Evolutionary conservation across 2,113 vertebrate genomes (phyloP), one percentile per base, ranked within the genome.

Genomic region (Arizona elegans): DNA sequence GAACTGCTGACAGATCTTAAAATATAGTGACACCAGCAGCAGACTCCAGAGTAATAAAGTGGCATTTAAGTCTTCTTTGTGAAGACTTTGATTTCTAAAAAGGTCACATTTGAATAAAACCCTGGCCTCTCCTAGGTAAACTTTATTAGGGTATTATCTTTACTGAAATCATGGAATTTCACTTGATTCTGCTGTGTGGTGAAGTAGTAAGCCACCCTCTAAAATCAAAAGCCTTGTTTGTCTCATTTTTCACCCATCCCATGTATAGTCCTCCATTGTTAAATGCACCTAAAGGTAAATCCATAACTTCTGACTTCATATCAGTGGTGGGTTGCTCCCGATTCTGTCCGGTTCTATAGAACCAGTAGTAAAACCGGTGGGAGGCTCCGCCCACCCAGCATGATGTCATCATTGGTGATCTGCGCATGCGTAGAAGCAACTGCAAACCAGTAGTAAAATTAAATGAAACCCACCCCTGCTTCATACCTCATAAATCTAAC

Each of bases 41-140:
- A 88, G 90, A 91, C 1, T 19, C 92, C 89, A 91, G 86, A 87
- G 21, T 19, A 93, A 96, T 92, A 93, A 95, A 96, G 85, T 95
- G 89, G 88, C 92, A 94, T 97, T 96, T 94, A 93, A 93, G 94
- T 23, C 38, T 86, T 93, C 89, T 94, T 93, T 92, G 15, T 92
- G 94, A 93, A 92, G 88, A 58, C 92, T 93, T 91, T 55, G 90
- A 94, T 96, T 96, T 91, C 87, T 95, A 59, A 94, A 96, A 96
- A 96, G 96, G 96, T 96, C 96, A 97, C 92, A 95, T 95, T 95
- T 96, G 94, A 97, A 96, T 97, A 95, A 96, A 96, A 94, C 50
- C 87, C 33, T 86, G 52, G 24, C 33, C 90, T 88, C 93, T 91
- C 0, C 89, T 94, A 88, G 93, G 89, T 90, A 97, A 97, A 96